Evolutionary conservation across 2,797 vertebrate species (phyloP).

Genomic region (Catamblyrhynchus diadema): DNA sequence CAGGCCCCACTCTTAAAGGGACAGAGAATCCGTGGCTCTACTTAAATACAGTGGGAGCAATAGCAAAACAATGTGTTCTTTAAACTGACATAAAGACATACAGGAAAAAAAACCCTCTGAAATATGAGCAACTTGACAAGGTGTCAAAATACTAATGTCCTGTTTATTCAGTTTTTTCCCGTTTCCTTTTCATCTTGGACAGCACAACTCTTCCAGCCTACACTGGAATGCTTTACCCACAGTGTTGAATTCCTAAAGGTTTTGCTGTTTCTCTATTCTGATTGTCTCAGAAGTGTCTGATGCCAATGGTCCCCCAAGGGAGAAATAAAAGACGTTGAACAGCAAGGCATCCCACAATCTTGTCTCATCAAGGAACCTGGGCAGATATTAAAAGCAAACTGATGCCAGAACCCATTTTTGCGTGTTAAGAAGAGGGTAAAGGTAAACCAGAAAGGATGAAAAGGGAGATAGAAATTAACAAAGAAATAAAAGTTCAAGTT

Average conservation of each 20-base stretch:
- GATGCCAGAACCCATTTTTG: background rate
- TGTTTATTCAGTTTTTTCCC: background rate
- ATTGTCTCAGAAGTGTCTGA: background rate
- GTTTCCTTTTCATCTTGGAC: background rate
- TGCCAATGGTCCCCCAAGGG: background rate
- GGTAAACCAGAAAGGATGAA: background rate
- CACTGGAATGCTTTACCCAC: rapidly evolving
- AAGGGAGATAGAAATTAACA: background rate
- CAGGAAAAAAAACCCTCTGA: background rate
- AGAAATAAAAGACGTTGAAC: background rate
- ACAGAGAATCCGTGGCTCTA: background rate
- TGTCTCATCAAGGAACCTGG: background rate
- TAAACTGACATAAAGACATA: background rate
- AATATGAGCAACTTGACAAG: background rate
- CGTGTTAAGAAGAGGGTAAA: background rate
- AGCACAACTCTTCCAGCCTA: background rate
- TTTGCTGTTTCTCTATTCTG: background rate
- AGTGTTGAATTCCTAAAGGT: background rate
- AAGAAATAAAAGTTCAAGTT: background rate
- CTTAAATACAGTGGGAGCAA: background rate
- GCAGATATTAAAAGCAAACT: background rate
- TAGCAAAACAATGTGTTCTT: background rate
- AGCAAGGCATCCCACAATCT: background rate
- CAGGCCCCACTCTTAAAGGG: background rate
- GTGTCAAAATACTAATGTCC: background rate